Conservation (phyloP, 2,113 vertebrate genomes). For the Corythoichthys intestinalis region DNA sequence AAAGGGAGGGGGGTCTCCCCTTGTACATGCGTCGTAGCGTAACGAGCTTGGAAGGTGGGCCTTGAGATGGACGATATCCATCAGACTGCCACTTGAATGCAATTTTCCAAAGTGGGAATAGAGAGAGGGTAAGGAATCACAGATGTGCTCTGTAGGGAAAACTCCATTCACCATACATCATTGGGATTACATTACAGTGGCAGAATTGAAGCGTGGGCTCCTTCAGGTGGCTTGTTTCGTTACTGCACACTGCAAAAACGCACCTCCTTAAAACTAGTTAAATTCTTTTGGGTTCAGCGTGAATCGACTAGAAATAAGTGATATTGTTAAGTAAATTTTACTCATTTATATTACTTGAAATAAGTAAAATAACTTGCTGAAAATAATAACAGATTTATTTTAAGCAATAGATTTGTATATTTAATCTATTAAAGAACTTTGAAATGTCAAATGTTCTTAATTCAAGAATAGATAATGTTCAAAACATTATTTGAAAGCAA, state of each 20-base stretch:
- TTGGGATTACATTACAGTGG: slow-evolving; percentile 11
- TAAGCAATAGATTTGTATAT: too few relatives aligned
- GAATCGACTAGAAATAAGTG: too few relatives aligned
- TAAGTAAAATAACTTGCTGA: too few relatives aligned
- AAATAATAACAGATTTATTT: too few relatives aligned
- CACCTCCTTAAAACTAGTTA: too few relatives aligned
- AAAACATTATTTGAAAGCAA: too few relatives aligned
- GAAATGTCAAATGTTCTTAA: too few relatives aligned
- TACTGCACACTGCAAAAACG: slow-evolving; percentile 30
- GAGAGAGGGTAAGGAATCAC: slow-evolving; percentile 41
- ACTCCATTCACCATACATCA: slow-evolving; percentile 17
- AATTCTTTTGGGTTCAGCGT: too few relatives aligned
- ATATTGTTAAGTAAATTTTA: too few relatives aligned
- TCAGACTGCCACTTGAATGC: neutral
- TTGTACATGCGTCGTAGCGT: slow-evolving; percentile 53
- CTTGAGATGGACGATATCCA: slow-evolving; percentile 25
- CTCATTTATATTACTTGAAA: too few relatives aligned
- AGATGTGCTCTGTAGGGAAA: slow-evolving; percentile 14
- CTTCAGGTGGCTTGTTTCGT: slow-evolving; percentile 51
- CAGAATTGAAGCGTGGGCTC: slow-evolving; percentile 42
- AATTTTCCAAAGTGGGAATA: neutral
- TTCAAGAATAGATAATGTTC: too few relatives aligned
- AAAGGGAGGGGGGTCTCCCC: neutral
- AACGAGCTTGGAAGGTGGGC: slow-evolving; percentile 44
- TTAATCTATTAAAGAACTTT: too few relatives aligned